Evolutionary conservation across 1,140 invertebrate species (phyloP).

Genomic region (Neodiprion virginianus): DNA sequence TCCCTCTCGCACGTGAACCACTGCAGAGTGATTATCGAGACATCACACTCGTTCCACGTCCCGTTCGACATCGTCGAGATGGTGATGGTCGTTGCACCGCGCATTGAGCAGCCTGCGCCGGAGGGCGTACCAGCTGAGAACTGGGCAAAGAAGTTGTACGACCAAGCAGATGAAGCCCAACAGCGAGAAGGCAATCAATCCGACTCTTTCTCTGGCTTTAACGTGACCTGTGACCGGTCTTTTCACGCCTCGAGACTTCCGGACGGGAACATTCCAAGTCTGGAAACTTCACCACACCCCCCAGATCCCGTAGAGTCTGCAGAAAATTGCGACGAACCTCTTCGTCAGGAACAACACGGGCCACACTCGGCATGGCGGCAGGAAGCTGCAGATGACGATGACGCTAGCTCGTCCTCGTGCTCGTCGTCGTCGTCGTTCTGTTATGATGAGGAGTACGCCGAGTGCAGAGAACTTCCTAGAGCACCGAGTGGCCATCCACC

Average conservation of each 20-base stretch:
- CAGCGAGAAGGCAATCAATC: neutral
- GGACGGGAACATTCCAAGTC: neutral
- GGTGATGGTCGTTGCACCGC: slow-evolving; percentile 11
- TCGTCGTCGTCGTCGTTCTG: neutral
- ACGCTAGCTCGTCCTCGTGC: neutral
- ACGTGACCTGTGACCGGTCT: neutral
- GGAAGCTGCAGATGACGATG: too few species aligned
- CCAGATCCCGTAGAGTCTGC: neutral
- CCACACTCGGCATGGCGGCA: neutral
- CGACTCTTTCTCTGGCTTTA: too few species aligned
- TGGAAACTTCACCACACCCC: neutral
- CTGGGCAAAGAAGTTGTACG: neutral
- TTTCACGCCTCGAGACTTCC: neutral
- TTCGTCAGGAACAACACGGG: neutral
- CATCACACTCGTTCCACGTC: too few species aligned
- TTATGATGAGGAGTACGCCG: neutral
- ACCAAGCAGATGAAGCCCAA: neutral
- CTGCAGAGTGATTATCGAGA: too few species aligned
- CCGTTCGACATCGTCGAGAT: neutral
- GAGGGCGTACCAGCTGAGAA: neutral
- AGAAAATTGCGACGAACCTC: neutral
- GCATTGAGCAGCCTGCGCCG: neutral
- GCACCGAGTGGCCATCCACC: neutral
- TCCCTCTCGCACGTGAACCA: too few species aligned
- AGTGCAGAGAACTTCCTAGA: neutral